Percentiles rank a stretch among this genome's conserved stretches.
Conservation (phyloP, 2,113 vertebrate genomes). For the Columbina picui region DNA sequence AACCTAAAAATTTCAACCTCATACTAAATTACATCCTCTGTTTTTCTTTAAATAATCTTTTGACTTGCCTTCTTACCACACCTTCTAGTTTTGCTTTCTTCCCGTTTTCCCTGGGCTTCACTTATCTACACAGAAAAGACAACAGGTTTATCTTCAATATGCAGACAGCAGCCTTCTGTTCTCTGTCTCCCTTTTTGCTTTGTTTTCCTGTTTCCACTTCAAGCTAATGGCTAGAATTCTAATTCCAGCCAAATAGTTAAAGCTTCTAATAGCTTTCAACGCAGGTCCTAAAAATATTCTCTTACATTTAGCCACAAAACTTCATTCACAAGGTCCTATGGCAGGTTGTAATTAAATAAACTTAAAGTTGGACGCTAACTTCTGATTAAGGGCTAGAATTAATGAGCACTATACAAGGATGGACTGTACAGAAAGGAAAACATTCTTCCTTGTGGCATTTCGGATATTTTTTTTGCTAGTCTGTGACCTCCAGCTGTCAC, state of each 20-base stretch:
- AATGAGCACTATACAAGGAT: background rate
- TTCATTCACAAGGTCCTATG: background rate
- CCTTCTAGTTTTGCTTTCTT: background rate
- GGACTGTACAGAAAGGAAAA: background rate
- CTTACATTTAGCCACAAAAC: background rate
- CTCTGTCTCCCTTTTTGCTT: background rate
- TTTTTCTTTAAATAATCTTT: background rate
- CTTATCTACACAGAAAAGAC: background rate
- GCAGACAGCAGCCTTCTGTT: background rate
- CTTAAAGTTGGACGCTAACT: background rate
- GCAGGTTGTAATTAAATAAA: background rate
- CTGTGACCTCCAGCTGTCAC: slow-evolving; percentile 6
- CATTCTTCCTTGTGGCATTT: background rate
- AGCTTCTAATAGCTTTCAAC: background rate
- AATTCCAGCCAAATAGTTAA: background rate
- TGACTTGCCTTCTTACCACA: background rate
- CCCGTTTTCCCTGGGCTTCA: background rate
- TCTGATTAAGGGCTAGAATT: background rate
- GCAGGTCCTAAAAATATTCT: background rate
- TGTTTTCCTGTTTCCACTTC: background rate
- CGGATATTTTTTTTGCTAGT: background rate
- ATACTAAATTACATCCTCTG: background rate
- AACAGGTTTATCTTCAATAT: background rate
- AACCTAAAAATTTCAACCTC: background rate
- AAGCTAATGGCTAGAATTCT: background rate